Evolutionary conservation across 1,140 invertebrate genomes (phyloP), one percentile per base, ranked within the genome.

Genomic region (Antheraea mylitta): DNA sequence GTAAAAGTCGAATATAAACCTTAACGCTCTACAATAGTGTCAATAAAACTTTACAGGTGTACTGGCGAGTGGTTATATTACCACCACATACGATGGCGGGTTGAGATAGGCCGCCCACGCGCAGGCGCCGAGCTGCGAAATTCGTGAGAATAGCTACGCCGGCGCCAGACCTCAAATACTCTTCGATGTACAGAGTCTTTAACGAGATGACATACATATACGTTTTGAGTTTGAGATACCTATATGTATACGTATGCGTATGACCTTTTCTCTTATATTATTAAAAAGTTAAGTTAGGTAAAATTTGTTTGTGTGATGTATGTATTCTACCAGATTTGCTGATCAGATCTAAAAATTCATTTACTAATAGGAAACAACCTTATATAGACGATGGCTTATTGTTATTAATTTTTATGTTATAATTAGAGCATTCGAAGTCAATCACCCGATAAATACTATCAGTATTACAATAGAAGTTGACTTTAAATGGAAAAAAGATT

Each of bases 91-190:
- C 80, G 86, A 89, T 89, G 85, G 81, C 85, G 81, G 82, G 76
- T 70, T 78, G 83, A 79, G 87, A 89, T 89, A 88, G 81, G 83
- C 78, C 86, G 86, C 87, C 89, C 84, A 91, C 89, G 83, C 85
- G 78, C 71, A 82, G 81, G 85, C 85, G 87, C 87, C 85, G 80
- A 83, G 80, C 72, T 82, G 86, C 83, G 83, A 90, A 88, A 87
- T 91, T 91, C 89, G 87, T 91, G 86, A 91, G 89, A 89, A 87
- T 78, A 83, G 74, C 76, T 81, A 72, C 80, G 78, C 78, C 77
- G 83, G 81, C 87, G 86, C 85, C 82, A 77, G 69, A 72, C 67
- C 18, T 60, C 66, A 63, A 63, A 70, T 30, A 63, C n/a, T 53
- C 45, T 53, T 53, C 45, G 45, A 53, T 16, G 16, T 53, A 53